phyloP scores from a whole-genome alignment of 2,113 vertebrate species.

The Smithornis capensis region DNA sequence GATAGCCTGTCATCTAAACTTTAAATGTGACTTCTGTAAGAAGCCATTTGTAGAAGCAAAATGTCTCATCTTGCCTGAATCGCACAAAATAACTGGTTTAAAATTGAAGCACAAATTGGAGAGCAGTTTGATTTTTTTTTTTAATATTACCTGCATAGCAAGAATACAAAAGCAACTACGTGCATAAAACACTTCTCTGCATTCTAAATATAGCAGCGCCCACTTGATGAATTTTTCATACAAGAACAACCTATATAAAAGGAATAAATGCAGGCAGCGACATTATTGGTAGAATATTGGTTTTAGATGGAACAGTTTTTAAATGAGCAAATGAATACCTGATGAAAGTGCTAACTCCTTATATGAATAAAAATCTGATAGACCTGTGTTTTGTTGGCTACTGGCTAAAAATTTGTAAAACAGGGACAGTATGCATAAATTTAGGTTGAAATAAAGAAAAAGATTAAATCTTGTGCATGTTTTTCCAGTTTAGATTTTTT shows the following conservation, averaged over 20 bases:
- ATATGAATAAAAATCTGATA: background rate
- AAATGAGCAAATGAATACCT: constrained; percentile 29
- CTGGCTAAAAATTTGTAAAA: background rate
- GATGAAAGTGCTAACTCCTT: background rate
- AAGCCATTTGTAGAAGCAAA: background rate
- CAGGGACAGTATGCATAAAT: background rate
- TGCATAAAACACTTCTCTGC: constrained; percentile 38
- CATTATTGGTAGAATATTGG: background rate
- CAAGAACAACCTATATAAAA: constrained; percentile 54
- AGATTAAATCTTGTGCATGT: background rate
- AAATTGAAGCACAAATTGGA: background rate
- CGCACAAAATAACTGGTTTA: background rate
- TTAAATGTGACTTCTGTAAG: background rate
- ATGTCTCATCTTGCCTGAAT: background rate
- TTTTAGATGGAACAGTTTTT: constrained; percentile 40
- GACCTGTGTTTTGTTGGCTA: background rate
- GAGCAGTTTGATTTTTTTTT: background rate
- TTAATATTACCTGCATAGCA: background rate
- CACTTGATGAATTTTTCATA: constrained; percentile 63
- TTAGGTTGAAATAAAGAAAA: background rate
- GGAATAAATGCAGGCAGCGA: background rate
- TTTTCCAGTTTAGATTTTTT: background rate
- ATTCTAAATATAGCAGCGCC: constrained; percentile 59
- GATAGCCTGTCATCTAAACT: background rate
- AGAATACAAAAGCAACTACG: constrained; percentile 35